Base-by-base conservation (phyloP, 2,797 vertebrate species). In the Clarias platycephalus region DNA sequence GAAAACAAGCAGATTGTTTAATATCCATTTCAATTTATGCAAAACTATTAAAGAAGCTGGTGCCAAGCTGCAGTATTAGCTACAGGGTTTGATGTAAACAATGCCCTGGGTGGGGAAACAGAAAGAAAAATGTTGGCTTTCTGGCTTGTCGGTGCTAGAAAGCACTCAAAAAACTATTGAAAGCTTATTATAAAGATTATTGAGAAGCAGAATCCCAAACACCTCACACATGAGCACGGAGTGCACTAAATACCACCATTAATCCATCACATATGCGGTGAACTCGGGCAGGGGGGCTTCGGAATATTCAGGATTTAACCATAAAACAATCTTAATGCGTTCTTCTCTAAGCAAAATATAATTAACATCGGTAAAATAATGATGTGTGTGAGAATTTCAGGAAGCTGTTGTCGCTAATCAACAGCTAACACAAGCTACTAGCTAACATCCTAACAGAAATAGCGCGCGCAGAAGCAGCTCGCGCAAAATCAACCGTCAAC, bases 111-210 rank as follows among this genome's bases (percentile, higher is more conserved):
- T 66, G 6, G 9, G 24, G 26, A 26, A 53, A 28, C 75, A 82
- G 9, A 12, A 60, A 77, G 13, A 58, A 6, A 76, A 44, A 37
- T 70, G 5, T 44, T 26, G 16, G 16, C 37, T 55, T 80, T 71
- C 70, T 84, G 75, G 80, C 53, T 40, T 84, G 72, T 68, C 60
- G n/a, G 40, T 86, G n/a, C 85, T 82, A 64, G 68, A 86, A 80
- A 74, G 40, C 60, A 68, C 84, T 58, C 72, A 31, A 81, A 83
- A 82, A 84, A 22, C 12, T 16, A 22, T 7, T 24, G 34, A 53
- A 37, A 49, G n/a, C 24, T 75, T 75, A 75, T 20, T 31, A 75
- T 0, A 49, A n/a, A 76, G 5, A 57, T n/a, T 10, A 5, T 53
- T 6, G 28, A 3, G 13, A 70, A 58, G 18, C 31, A 20, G 9